Evolutionary conservation across 1,140 invertebrate genomes (phyloP).

Genomic region (Chymomyza costata): DNA sequence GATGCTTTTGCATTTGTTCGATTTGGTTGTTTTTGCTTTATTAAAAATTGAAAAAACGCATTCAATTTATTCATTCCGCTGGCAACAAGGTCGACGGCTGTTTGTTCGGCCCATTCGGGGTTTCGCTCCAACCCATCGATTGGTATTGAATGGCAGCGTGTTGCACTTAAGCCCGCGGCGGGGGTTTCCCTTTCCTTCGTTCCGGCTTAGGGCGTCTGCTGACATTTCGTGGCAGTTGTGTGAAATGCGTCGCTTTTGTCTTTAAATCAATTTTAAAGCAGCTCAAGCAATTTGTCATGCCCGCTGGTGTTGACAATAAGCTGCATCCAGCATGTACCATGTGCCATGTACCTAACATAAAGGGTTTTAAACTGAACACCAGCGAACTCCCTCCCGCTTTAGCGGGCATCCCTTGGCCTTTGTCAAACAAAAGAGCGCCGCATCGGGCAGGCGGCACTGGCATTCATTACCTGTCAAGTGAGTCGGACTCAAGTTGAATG

Average conservation of each 20-base stretch:
- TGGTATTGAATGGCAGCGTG: conserved; percentile 39
- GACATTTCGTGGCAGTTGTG: conserved; percentile 70
- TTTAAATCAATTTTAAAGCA: conserved; percentile 70
- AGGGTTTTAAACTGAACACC: conserved; percentile 41
- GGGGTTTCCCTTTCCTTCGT: conserved; percentile 24
- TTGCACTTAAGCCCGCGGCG: conserved; percentile 11
- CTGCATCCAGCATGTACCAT: no score
- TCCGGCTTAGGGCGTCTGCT: conserved; percentile 66
- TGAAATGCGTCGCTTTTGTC: conserved; percentile 56
- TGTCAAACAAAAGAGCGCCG: not conserved
- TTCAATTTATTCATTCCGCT: conserved; percentile 64
- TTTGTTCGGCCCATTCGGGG: not conserved
- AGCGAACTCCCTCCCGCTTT: no score
- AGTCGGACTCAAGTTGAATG: no score
- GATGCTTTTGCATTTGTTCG: conserved; percentile 62
- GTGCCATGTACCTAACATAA: conserved; percentile 6
- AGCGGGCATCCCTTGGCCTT: conserved; percentile 33
- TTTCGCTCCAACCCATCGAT: conserved; percentile 36
- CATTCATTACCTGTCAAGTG: conserved; percentile 69
- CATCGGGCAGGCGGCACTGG: conserved; percentile 8
- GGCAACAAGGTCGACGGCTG: conserved; percentile 50
- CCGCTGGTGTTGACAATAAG: conserved; percentile 52
- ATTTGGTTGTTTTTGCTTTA: conserved; percentile 7
- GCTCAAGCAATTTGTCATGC: conserved; percentile 52
- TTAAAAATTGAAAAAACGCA: conserved; percentile 56